Conservation (phyloP, 2,113 vertebrate species). For the Vanacampus margaritifer region DNA sequence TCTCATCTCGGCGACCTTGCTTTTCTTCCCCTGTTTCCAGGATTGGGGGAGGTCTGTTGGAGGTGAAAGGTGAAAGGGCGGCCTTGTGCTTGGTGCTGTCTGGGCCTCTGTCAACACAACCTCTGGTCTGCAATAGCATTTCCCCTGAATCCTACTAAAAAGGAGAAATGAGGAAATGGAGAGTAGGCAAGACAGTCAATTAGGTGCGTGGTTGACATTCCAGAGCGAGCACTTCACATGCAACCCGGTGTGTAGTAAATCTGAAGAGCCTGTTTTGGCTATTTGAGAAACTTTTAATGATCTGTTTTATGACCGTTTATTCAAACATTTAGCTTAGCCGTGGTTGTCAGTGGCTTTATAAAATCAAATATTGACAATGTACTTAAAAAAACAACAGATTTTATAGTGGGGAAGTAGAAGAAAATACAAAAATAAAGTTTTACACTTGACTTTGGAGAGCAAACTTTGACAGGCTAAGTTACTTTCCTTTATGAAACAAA, state of each 20-base stretch:
- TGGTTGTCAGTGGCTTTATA: conserved; percentile 20
- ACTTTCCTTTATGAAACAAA: neutral
- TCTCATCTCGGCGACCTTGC: conserved; percentile 61
- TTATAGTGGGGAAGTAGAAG: neutral
- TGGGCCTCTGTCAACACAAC: conserved; percentile 67
- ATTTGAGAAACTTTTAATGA: conserved; percentile 18
- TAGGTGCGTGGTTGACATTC: conserved; percentile 45
- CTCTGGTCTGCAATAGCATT: conserved; percentile 58
- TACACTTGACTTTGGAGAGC: neutral
- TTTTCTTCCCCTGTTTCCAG: conserved; percentile 64
- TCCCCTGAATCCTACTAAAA: conserved; percentile 40
- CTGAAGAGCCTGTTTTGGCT: neutral
- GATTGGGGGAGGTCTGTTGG: conserved; percentile 25
- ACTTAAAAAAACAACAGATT: neutral
- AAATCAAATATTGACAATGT: neutral
- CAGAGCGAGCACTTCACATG: conserved; percentile 22
- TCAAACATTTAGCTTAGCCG: conserved; percentile 1
- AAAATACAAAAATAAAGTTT: neutral
- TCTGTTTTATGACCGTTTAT: conserved; percentile 17
- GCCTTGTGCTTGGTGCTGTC: conserved; percentile 54
- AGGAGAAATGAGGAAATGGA: conserved; percentile 14
- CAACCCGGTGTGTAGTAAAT: neutral
- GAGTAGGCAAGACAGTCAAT: conserved; percentile 44
- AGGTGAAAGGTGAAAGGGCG: conserved; percentile 60
- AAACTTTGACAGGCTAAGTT: neutral